Conservation (phyloP, 2,113 vertebrate genomes). For the Steatornis caripensis region DNA sequence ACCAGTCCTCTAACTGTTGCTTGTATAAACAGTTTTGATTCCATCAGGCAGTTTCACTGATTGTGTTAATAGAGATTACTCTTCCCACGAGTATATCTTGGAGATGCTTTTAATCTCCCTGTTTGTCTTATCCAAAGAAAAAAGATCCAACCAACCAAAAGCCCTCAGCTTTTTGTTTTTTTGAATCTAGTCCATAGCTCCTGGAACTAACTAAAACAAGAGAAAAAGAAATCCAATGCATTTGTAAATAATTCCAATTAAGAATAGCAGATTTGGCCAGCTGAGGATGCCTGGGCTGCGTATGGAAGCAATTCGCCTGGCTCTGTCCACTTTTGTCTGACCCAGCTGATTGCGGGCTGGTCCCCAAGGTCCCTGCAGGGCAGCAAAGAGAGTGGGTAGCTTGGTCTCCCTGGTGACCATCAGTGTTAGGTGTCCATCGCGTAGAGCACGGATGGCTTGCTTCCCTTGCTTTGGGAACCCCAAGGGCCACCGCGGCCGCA, state of each 20-base stretch:
- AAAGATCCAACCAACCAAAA: not conserved
- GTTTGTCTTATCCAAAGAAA: not conserved
- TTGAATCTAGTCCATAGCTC: not conserved
- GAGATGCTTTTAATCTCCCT: slow-evolving; percentile 5
- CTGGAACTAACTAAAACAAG: slow-evolving; percentile 25
- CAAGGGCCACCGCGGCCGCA: not conserved
- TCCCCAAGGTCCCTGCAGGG: not conserved
- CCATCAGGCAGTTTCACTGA: not conserved
- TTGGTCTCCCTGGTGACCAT: not conserved
- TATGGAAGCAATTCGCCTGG: not conserved
- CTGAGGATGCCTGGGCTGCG: not conserved
- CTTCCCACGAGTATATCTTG: not conserved
- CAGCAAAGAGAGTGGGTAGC: accelerated
- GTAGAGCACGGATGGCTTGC: accelerated
- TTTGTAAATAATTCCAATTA: not conserved
- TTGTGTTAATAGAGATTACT: not conserved
- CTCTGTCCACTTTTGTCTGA: not conserved
- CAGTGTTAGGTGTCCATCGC: accelerated
- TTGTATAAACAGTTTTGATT: not conserved
- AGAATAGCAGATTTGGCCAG: not conserved
- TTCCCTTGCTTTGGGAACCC: not conserved
- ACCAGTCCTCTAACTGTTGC: not conserved
- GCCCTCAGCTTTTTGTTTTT: not conserved
- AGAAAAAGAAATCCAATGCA: not conserved
- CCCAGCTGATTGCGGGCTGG: accelerated